Evolutionary conservation across 2,888 invertebrate species (phyloP).

Genomic region (Anagyrus pseudococci): DNA sequence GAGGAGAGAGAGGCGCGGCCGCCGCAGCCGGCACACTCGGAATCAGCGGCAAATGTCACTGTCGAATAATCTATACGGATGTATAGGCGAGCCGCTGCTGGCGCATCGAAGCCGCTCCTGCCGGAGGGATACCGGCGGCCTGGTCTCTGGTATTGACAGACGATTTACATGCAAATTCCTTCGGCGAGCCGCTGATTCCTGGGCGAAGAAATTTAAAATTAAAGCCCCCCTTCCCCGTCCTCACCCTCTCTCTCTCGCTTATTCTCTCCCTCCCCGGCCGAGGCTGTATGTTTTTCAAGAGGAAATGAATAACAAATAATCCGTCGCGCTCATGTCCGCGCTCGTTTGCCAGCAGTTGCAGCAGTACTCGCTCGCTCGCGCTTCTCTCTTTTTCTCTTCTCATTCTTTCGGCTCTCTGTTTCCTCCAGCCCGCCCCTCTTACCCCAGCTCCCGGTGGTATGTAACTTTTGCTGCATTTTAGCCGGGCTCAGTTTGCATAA

Average conservation of each 20-base stretch:
- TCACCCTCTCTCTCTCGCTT: neutral
- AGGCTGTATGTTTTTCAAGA: constrained; percentile 18
- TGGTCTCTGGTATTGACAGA: constrained; percentile 36
- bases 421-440: constrained; percentile 15
- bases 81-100: neutral
- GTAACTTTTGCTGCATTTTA: constrained; percentile 33
- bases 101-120: neutral
- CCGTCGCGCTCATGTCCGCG: constrained; percentile 11
- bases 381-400: constrained; percentile 9
- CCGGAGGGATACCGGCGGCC: neutral
- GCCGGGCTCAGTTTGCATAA: constrained; percentile 30
- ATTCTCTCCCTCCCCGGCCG: neutral
- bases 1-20: constrained; percentile 3
- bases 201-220: constrained; percentile 34
- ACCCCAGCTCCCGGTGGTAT: constrained; percentile 17
- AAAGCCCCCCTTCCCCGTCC: constrained; percentile 7
- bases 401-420: constrained; percentile 17
- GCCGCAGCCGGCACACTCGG: constrained; percentile 10
- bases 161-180: constrained; percentile 39
- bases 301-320: constrained; percentile 39
- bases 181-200: constrained; percentile 25
- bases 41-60: constrained; percentile 31
- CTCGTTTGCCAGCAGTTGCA: neutral
- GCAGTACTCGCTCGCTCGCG: neutral
- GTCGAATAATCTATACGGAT: constrained; percentile 28